Evolutionary conservation across 2,888 invertebrate genomes (phyloP).

Genomic region (Hemistola chrysoprasaria): DNA sequence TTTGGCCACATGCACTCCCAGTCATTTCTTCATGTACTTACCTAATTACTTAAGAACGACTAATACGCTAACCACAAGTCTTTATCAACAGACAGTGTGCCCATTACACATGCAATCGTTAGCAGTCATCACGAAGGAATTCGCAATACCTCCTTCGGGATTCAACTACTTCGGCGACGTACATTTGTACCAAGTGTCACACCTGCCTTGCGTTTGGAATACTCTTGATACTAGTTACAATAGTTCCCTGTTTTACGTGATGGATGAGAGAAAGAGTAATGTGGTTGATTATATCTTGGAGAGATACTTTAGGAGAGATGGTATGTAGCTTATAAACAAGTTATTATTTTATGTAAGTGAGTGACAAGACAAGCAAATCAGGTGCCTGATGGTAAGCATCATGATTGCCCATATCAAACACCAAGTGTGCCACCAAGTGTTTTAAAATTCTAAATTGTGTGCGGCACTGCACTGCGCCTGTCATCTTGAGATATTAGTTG

Average conservation of each 20-base stretch:
- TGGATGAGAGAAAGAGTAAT: constrained; percentile 60
- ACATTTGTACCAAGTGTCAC: constrained; percentile 66
- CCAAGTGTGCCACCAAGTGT: too few species aligned
- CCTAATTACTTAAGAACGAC: too few species aligned
- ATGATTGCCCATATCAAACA: too few species aligned
- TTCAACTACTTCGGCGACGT: constrained; percentile 72
- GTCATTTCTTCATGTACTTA: too few species aligned
- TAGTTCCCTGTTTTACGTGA: constrained; percentile 70
- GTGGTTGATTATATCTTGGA: constrained; percentile 77
- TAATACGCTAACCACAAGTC: constrained; percentile 17
- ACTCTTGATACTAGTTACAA: constrained; percentile 80
- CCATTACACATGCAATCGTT: constrained; percentile 81
- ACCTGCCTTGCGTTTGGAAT: constrained; percentile 72
- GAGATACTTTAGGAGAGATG: constrained; percentile 82
- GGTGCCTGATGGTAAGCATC: too few species aligned
- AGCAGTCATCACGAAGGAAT: constrained; percentile 67
- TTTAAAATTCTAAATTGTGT: too few species aligned
- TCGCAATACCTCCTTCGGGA: constrained; percentile 55
- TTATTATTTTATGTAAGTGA: too few species aligned
- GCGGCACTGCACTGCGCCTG: too few species aligned
- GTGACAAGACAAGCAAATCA: too few species aligned
- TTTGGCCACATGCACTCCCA: too few species aligned
- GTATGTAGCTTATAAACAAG: constrained; percentile 63
- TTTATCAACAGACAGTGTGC: constrained; percentile 66
- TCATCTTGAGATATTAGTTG: too few species aligned